Conservation (phyloP, 2,113 vertebrate species). For the Malaclemys terrapin region DNA sequence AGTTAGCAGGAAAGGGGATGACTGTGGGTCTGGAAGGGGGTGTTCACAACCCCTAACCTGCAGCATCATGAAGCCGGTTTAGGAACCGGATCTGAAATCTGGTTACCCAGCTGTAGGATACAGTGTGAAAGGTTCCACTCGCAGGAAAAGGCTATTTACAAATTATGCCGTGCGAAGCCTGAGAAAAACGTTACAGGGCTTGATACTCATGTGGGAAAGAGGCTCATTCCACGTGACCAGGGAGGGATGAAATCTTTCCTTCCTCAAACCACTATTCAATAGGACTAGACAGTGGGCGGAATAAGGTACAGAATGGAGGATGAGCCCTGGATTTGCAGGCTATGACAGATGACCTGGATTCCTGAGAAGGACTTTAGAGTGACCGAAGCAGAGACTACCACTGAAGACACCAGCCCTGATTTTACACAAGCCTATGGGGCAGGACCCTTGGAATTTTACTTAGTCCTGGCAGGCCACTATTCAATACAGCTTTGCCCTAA, state of each 20-base stretch:
- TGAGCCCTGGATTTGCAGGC: fast-evolving
- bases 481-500: fast-evolving
- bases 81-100: not conserved
- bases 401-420: not conserved
- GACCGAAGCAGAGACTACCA: fast-evolving
- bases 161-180: not conserved
- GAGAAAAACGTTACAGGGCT: not conserved
- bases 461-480: not conserved
- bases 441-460: not conserved
- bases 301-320: not conserved
- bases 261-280: fast-evolving
- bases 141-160: not conserved
- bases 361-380: fast-evolving
- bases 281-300: fast-evolving
- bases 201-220: fast-evolving
- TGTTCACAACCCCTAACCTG: fast-evolving
- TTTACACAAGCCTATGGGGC: not conserved
- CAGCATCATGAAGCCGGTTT: not conserved
- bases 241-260: not conserved
- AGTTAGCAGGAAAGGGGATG: not conserved
- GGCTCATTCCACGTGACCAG: not conserved
- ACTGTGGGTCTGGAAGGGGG: not conserved
- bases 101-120: fast-evolving
- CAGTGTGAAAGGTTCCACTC: not conserved
- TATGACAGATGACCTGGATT: fast-evolving